Evolutionary conservation across 2,797 vertebrate species (phyloP).

Genomic region (Phyllotis vaccarum): DNA sequence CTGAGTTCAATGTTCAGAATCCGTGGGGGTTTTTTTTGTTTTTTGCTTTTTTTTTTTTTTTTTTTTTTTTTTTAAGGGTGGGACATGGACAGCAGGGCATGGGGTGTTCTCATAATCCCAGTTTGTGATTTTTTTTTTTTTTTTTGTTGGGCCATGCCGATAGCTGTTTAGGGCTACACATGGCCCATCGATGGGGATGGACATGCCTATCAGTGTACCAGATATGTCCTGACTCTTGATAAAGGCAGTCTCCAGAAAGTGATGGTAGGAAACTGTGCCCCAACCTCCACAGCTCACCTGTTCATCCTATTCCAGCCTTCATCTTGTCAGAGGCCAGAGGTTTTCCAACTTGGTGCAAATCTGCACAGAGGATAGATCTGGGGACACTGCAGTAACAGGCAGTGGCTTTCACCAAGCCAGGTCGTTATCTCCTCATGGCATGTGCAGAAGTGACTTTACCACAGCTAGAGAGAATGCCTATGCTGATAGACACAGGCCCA

Average conservation of each 20-base stretch:
- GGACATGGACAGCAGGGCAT: neutral
- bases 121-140: neutral
- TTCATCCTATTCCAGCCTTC: neutral
- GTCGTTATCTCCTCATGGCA: too few relatives aligned
- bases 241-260: neutral
- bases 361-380: neutral
- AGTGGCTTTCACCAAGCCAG: neutral
- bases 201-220: neutral
- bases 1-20: neutral
- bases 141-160: neutral
- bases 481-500: neutral
- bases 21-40: too few relatives aligned
- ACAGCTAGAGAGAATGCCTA: neutral
- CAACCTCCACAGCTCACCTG: rapidly evolving
- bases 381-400: neutral
- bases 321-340: neutral
- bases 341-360: neutral
- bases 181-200: neutral
- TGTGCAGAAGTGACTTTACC: too few relatives aligned
- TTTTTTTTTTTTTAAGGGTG: too few relatives aligned
- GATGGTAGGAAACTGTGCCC: rapidly evolving
- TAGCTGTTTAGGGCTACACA: neutral
- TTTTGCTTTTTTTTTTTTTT: too few relatives aligned
- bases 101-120: neutral
- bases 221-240: neutral